Evolutionary conservation across 2,113 vertebrate species (phyloP), one percentile per base, ranked within the genome.

Genomic region (Melanocharis versteri): DNA sequence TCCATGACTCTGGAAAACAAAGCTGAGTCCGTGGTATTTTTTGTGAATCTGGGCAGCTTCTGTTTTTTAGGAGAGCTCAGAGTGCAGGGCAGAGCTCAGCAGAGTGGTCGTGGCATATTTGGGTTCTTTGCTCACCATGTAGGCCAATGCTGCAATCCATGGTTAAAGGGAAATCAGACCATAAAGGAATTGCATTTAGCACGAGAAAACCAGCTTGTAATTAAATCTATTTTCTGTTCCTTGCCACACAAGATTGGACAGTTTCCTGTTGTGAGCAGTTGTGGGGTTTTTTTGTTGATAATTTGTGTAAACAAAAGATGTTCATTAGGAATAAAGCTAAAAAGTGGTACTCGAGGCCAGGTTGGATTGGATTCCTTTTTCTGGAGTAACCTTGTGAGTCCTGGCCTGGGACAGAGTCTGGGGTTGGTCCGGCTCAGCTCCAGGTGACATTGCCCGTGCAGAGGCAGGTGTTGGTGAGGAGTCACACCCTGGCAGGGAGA

Each of bases 401-500:
- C 3, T 26, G 16, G 39, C 33, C 57, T 4, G 15, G 70, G 37
- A 2, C 26, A 69, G 58, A n/a, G 33, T 6, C 42, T 20, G 54
- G 64, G 33, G 1, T 11, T 21, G 60, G 48, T 30, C 3, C 6
- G 61, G 24, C 24, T 20, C 33, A 62, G 83, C 62, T 58, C 18
- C 31, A 14, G n/a, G 47, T 10, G 1, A 4, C 0, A 0, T 3
- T 44, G 13, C 2, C 30, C 13, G 15, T 9, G 4, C 30, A 7
- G 11, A 15, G 70, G 18, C 70, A 45, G 47, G 37, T 17, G 24
- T 28, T 13, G n/a, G 4, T 14, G 3, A 21, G 31, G 22, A 2
- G 2, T 18, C 64, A 5, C 3, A 1, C 2, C 9, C 22, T 10
- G 31, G 48, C 23, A 30, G 4, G 3, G 5, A 13, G 60, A 9